Percentiles rank a stretch among this genome's conserved stretches.
Conservation (phyloP, 2,888 invertebrate genomes). For the Xestoiulus laeticollis region DNA sequence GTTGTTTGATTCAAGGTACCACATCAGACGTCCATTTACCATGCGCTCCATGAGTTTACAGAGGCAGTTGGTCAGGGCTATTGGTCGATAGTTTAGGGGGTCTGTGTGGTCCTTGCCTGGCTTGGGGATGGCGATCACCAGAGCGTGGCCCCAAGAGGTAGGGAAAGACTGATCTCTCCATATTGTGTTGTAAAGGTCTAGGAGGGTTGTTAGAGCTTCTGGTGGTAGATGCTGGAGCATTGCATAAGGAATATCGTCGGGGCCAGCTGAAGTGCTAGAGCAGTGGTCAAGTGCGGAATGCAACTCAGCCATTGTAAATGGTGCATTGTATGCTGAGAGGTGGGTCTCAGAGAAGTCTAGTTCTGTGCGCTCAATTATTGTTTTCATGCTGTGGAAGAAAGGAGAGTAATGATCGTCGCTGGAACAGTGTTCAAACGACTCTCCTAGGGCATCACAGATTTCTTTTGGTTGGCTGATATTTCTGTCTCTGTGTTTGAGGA, state of each 20-base stretch:
- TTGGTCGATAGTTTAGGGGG: slow-evolving; percentile 57
- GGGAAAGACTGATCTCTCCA: not conserved
- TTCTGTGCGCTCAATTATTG: not conserved
- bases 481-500: not conserved
- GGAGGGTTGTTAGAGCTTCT: not conserved
- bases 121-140: not conserved
- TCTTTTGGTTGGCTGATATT: not conserved
- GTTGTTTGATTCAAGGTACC: slow-evolving; percentile 57
- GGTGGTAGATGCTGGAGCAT: not conserved
- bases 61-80: slow-evolving; percentile 59
- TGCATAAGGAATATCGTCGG: not conserved
- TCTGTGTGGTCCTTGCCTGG: not conserved
- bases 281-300: not conserved
- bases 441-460: not conserved
- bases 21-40: slow-evolving; percentile 58
- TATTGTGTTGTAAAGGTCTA: not conserved
- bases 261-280: not conserved
- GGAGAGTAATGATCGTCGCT: not conserved
- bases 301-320: not conserved
- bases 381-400: not conserved
- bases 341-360: not conserved
- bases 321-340: not conserved
- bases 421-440: not conserved
- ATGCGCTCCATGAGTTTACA: slow-evolving; percentile 59
- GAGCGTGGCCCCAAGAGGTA: not conserved